Evolutionary conservation across 1,140 invertebrate species (phyloP).

Genomic region (Orchesella cincta): DNA sequence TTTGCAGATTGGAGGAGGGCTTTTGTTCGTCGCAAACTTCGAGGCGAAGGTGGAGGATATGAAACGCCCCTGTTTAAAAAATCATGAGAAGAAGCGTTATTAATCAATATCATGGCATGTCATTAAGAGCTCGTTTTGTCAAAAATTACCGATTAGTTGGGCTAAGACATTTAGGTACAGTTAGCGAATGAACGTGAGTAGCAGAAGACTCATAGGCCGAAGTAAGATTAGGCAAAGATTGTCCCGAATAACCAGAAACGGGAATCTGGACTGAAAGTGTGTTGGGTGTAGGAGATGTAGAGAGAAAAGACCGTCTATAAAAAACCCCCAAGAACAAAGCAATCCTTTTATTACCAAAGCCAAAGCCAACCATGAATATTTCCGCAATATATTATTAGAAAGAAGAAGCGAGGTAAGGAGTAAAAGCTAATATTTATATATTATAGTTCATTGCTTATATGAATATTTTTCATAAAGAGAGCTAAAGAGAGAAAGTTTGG

Average conservation of each 20-base stretch:
- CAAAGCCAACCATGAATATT: background rate
- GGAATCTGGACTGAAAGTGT: conserved; percentile 74
- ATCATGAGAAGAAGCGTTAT: conserved; percentile 56
- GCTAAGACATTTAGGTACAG: conserved; percentile 50
- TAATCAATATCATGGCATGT: no score
- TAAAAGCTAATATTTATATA: background rate
- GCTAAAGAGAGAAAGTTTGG: background rate
- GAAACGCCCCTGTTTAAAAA: conserved; percentile 65
- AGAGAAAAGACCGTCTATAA: conserved; percentile 51
- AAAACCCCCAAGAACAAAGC: background rate
- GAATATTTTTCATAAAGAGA: background rate
- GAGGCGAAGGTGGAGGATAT: conserved; percentile 75
- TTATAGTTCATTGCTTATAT: background rate
- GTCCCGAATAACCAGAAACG: conserved; percentile 65
- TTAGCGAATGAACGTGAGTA: conserved; percentile 57
- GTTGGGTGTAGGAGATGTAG: conserved; percentile 63
- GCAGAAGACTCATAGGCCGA: conserved; percentile 59
- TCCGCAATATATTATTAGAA: background rate
- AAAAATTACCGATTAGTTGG: conserved; percentile 36
- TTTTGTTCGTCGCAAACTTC: conserved; percentile 67
- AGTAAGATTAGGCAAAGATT: conserved; percentile 72
- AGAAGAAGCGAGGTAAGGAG: background rate
- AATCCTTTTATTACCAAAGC: background rate
- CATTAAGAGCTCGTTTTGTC: no score
- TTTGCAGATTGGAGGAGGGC: conserved; percentile 72